Conservation (phyloP, 1,140 invertebrate species). For the Amphibalanus amphitrite region DNA sequence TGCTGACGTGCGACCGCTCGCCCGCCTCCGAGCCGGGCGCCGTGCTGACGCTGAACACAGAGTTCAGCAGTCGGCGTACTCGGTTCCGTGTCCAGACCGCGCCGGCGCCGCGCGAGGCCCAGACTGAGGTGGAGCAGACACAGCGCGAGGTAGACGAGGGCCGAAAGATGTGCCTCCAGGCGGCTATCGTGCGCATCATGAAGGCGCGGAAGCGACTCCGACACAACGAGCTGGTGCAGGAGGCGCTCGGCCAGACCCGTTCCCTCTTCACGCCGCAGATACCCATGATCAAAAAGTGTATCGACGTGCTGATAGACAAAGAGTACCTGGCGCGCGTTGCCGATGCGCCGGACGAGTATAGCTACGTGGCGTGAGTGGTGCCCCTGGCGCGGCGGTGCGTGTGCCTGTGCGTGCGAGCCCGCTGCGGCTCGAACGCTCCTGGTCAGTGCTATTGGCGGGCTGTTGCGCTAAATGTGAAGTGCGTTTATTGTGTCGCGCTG, state of each 20-base stretch:
- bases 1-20: constrained; percentile 40
- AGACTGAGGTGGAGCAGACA: constrained; percentile 57
- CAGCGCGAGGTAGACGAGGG: constrained; percentile 84
- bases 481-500: no score
- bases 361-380: constrained; percentile 68
- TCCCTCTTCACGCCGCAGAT: constrained; percentile 83
- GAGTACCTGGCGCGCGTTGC: constrained; percentile 88
- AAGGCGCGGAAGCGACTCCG: constrained; percentile 46
- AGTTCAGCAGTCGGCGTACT: constrained; percentile 78
- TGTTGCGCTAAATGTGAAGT: no score
- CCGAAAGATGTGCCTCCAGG: constrained; percentile 88
- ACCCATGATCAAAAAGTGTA: constrained; percentile 93
- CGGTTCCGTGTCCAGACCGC: constrained; percentile 78
- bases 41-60: constrained; percentile 52
- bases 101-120: constrained; percentile 64
- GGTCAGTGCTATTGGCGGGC: no score
- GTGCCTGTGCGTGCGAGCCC: no score
- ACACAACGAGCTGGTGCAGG: constrained; percentile 86
- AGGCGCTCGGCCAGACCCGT: constrained; percentile 34
- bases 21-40: constrained; percentile 27
- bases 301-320: constrained; percentile 93
- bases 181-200: constrained; percentile 45
- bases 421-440: no score
- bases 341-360: constrained; percentile 86
- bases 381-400: no score